Evolutionary conservation across 2,797 vertebrate species (phyloP), one percentile per base, ranked within the genome.

Genomic region (Limnodromus scolopaceus): DNA sequence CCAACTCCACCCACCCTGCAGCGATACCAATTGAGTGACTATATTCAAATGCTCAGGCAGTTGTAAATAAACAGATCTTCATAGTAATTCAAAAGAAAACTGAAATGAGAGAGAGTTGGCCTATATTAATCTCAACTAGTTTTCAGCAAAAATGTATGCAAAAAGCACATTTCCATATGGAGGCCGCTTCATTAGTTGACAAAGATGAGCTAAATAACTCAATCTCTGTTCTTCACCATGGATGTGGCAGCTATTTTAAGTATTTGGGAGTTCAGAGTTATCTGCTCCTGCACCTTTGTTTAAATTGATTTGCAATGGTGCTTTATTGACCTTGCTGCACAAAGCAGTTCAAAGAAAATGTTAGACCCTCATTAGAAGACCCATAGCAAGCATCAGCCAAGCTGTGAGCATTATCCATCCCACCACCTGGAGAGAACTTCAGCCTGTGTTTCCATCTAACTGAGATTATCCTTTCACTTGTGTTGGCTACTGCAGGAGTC

Each of bases 271-370:
- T 93, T 97, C 92, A 94, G 95, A 87, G 83, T 79, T 91, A 87
- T 57, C 92, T 96, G 84, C 72, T 95, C 80, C 90, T 84, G 82
- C 38, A 22, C 83, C 89, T 94, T 96, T 90, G 89, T 96, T 97
- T 93, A 89, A 92, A 93, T 68, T 57, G 83, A 95, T 97, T 97
- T 96, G 86, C 89, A 92, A 14, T 55, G 65, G 45, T 45, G 72
- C 46, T 84, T 55, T n/a, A 91, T 84, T 92, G 96, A 94, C 90
- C 83, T 94, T 79, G 71, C 91, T 94, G 89, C 74, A 85, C 68
- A 92, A 96, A 97, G 92, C 57, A 91, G 83, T 70, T 91, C 57
- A 48, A 54, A 75, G 71, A 39, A 79, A 75, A 63, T 28, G 9
- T 32, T 28, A 46, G 34, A 34, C 45, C 14, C 61, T 93, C 65